Conservation (phyloP, 1,140 invertebrate species). For the Armadillidium nasatum region DNA sequence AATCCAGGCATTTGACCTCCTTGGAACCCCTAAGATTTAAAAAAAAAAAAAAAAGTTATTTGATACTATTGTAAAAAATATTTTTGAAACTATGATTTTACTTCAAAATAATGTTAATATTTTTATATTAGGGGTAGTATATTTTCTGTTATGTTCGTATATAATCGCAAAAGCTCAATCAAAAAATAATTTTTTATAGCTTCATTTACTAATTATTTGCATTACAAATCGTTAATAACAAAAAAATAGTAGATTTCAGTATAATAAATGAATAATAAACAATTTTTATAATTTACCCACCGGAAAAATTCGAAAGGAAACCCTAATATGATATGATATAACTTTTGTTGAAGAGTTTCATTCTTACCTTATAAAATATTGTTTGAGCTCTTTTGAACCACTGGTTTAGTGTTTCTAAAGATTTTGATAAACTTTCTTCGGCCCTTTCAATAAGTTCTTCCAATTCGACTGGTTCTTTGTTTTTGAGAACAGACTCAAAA, state of each 20-base stretch:
- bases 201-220: background rate
- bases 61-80: background rate
- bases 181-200: background rate
- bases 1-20: constrained; percentile 67
- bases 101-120: constrained; percentile 49
- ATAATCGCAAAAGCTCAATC: background rate
- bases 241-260: no score
- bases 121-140: constrained; percentile 53
- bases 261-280: no score
- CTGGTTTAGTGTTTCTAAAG: constrained; percentile 43
- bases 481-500: constrained; percentile 52
- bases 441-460: constrained; percentile 54
- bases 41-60: background rate
- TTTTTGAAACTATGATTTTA: background rate
- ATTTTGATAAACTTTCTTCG: constrained; percentile 44
- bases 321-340: no score
- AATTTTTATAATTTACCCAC: no score
- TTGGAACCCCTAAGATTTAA: constrained; percentile 59
- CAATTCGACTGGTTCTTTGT: constrained; percentile 55
- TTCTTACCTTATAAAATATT: constrained; percentile 53
- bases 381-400: constrained; percentile 60
- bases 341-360: background rate
- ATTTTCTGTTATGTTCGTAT: constrained; percentile 46
- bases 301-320: no score
- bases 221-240: background rate